A percentile compares a stretch with the other conserved stretches of the same genome.
These are phyloP conservation scores for Aphodius granarius DNA, from an alignment of 2,888 invertebrate species.

Conservation along the genomic window DNA sequence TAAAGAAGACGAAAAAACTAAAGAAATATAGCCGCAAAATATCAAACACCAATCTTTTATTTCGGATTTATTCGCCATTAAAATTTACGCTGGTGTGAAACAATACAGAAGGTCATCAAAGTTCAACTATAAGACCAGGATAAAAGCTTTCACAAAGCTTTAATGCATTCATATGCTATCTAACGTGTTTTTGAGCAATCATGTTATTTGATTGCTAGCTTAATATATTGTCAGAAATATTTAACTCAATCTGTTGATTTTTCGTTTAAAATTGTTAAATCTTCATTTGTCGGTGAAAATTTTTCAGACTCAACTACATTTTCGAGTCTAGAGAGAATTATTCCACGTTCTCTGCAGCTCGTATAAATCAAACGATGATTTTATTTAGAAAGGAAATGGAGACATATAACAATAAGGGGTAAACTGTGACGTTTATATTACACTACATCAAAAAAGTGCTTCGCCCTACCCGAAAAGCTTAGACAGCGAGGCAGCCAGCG, in stretches of 20 bases:
- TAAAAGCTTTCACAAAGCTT: neutral
- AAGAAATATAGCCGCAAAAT: neutral
- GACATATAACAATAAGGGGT: neutral
- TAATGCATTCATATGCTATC: neutral
- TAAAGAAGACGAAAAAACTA: constrained; percentile 5
- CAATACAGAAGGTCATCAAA: neutral
- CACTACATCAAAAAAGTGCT: neutral
- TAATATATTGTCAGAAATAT: too few species aligned
- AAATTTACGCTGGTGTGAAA: neutral
- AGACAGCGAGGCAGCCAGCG: neutral
- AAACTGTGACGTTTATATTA: neutral
- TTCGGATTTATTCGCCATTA: neutral
- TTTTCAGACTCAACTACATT: neutral
- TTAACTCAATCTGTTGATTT: too few species aligned
- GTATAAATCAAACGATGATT: neutral
- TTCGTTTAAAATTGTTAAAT: too few species aligned
- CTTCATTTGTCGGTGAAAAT: too few species aligned
- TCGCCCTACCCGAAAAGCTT: neutral
- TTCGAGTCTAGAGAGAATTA: neutral
- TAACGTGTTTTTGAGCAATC: too few species aligned
- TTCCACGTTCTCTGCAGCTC: neutral
- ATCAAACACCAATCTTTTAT: neutral
- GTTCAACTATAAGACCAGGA: neutral
- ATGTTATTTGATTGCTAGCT: too few species aligned
- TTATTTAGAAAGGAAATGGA: neutral